phyloP scores from a whole-genome alignment of 2,113 vertebrate species.

The Cyanoramphus novaezelandiae region DNA sequence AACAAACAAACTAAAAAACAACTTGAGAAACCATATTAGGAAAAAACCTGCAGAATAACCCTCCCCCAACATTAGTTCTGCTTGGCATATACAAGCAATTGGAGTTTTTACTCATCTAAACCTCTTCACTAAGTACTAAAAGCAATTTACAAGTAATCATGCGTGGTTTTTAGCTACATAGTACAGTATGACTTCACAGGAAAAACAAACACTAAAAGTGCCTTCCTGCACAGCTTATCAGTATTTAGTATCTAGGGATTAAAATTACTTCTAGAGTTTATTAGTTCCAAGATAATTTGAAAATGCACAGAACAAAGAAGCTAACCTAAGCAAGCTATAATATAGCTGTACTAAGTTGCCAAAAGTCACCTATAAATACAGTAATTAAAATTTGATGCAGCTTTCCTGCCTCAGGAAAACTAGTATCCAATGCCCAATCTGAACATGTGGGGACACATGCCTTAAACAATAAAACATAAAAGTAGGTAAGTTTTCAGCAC shows the following conservation, averaged over 20 bases:
- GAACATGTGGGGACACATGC: background rate
- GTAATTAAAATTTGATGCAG: background rate
- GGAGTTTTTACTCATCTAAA: background rate
- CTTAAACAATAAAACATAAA: background rate
- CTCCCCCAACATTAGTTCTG: background rate
- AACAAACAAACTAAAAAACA: background rate
- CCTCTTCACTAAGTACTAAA: background rate
- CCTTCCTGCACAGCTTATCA: background rate
- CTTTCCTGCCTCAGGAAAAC: background rate
- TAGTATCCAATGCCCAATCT: accelerated
- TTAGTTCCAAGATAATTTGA: background rate
- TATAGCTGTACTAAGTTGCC: background rate
- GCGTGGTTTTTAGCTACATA: background rate
- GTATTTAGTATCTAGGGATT: background rate
- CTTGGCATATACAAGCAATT: background rate
- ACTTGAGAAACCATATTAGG: background rate
- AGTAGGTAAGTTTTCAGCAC: background rate
- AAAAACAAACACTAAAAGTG: background rate
- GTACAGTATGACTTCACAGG: background rate
- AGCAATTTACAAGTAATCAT: background rate
- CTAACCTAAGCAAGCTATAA: background rate
- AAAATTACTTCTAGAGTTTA: background rate
- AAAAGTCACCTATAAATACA: background rate
- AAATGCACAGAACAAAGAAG: background rate
- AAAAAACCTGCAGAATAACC: background rate